phyloP scores from a whole-genome alignment of 1,140 invertebrate genomes.

The Dendrolimus kikuchii region DNA sequence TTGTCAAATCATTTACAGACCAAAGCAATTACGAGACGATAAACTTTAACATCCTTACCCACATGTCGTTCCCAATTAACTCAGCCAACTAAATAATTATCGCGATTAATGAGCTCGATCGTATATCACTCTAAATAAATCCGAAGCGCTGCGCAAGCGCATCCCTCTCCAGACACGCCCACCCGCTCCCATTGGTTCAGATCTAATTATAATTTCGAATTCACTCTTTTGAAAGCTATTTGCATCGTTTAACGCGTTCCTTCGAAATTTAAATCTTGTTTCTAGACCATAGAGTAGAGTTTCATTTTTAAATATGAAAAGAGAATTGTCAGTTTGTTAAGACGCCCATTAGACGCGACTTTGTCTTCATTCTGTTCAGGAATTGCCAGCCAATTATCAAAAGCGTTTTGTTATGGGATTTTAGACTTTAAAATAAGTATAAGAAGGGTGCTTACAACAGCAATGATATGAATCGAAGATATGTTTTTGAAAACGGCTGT shows the following conservation, averaged over 20 bases:
- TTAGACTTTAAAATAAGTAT: too few relatives aligned
- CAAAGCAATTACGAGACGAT: conserved; percentile 19
- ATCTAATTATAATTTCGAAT: conserved; percentile 59
- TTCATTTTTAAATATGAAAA: conserved; percentile 15
- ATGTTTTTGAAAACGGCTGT: conserved; percentile 48
- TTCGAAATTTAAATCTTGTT: conserved; percentile 16
- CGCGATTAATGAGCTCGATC: conserved; percentile 59
- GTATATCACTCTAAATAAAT: conserved; percentile 64
- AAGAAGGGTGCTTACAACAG: conserved; percentile 6
- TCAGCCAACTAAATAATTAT: conserved; percentile 67
- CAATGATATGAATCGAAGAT: conserved; percentile 10
- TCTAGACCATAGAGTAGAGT: conserved; percentile 7
- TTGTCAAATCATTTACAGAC: too few relatives aligned
- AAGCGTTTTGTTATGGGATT: not conserved
- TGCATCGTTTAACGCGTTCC: conserved; percentile 50
- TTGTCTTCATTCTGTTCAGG: conserved; percentile 58
- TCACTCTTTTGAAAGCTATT: conserved; percentile 50
- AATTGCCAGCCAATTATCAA: conserved; percentile 29
- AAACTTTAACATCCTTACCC: conserved; percentile 6
- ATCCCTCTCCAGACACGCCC: conserved; percentile 40
- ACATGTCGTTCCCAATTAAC: conserved; percentile 61
- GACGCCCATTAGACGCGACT: conserved; percentile 62
- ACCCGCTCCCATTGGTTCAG: conserved; percentile 49
- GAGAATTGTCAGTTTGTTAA: conserved; percentile 53
- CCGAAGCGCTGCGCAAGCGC: conserved; percentile 37